A percentile compares a stretch with the other conserved stretches of the same genome.
Evolutionary conservation across 2,888 invertebrate genomes (phyloP).

Genomic region (Camptogramma bilineatum): DNA sequence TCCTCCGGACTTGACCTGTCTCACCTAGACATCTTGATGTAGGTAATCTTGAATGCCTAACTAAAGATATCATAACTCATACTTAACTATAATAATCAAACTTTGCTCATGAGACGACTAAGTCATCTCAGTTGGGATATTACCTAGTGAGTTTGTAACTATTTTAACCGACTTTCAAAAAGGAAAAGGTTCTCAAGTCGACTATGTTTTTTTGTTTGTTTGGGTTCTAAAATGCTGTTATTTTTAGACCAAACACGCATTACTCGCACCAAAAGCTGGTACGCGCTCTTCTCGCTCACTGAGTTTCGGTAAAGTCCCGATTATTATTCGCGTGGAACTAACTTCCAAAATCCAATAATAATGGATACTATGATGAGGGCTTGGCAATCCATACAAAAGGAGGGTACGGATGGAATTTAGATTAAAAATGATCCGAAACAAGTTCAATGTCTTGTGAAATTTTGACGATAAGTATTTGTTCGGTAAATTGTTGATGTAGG

Average conservation of each 20-base stretch:
- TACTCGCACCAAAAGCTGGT: neutral
- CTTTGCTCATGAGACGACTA: no score
- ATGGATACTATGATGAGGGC: slow-evolving; percentile 56
- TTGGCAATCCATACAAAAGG: slow-evolving; percentile 66
- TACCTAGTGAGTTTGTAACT: no score
- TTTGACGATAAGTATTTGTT: slow-evolving; percentile 53
- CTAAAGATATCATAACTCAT: no score
- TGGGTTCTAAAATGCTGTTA: neutral
- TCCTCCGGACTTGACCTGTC: no score
- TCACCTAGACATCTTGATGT: no score
- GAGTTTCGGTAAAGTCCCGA: slow-evolving; percentile 53
- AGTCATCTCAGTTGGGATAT: no score
- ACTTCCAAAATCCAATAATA: slow-evolving; percentile 65
- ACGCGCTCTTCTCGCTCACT: slow-evolving; percentile 24
- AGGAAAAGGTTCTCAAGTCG: no score
- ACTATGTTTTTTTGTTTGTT: no score
- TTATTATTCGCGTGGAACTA: slow-evolving; percentile 66
- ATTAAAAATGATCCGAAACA: slow-evolving; percentile 75
- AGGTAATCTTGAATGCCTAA: no score
- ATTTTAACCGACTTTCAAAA: no score
- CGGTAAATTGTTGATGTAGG: slow-evolving; percentile 8
- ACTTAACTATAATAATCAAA: no score
- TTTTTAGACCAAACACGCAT: neutral
- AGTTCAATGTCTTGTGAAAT: slow-evolving; percentile 74
- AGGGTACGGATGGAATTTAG: slow-evolving; percentile 71